Base-by-base conservation (phyloP, 92 coral and sea anemone species). In the Phymanthus crucifer region DNA sequence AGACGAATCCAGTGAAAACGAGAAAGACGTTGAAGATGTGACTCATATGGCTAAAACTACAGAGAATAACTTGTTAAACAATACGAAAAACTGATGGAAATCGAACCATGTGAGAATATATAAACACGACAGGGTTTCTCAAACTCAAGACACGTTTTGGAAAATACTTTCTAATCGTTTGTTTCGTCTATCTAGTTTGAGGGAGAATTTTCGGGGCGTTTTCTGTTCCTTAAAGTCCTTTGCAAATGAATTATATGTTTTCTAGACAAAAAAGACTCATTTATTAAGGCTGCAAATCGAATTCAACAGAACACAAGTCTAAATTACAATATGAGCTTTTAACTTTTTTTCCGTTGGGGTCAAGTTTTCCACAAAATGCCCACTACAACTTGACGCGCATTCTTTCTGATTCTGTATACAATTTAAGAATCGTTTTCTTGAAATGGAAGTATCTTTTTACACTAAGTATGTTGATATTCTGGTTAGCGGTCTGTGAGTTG, bases 11-110 rank as follows among this genome's bases (percentile, higher is more conserved):
- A 52, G 47, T 46, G 75, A 79, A 40, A 70, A 69, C 16, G 66
- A 67, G 27, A 79, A 79, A 52, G 80, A 58, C 66, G 65, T 31
- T 43, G 73, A 82, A 29, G 74, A 74, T 33, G 78, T 46, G 14
- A 61, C 16, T 18, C 46, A 66, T 32, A 50, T 10, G 12, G 66
- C 35, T 10, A 79, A 47, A 79, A 72, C 29, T 24, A 45, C 74
- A 29, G 76, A 21, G 66, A 79, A 47, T 68, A 70, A 46, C n/a
- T 46, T 16, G 48, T 1, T 12, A 66, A 66, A 46, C 10, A 48
- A n/a, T 24, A 50, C 19, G 14, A 74, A 70, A 32, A 31, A 66
- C 83, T 43, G 47, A 57, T 66, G 76, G 3, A 24, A 34, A 78
- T 46, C 24, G 0, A 13, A 38, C 52, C 36, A 4, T 32, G 1